Conservation (phyloP, 2,797 vertebrate genomes). For the Thamnophis elegans region DNA sequence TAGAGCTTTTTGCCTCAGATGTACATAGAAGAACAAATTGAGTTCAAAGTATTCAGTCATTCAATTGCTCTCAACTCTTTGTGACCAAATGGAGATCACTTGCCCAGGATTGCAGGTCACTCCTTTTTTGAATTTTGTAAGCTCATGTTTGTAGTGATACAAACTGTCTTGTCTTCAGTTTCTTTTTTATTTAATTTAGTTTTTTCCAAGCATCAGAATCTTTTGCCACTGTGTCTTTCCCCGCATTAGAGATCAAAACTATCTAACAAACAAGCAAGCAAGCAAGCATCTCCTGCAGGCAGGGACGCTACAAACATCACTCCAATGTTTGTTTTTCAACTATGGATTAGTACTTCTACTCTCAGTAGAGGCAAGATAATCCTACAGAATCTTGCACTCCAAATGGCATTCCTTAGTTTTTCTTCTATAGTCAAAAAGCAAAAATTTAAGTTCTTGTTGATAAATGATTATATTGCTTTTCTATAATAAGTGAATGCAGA, state of each 20-base stretch:
- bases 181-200: background rate
- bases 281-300: background rate
- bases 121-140: background rate
- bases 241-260: background rate
- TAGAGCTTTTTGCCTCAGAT: background rate
- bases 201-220: background rate
- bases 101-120: background rate
- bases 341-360: background rate
- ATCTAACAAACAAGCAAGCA: background rate
- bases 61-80: background rate
- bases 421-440: background rate
- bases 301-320: background rate
- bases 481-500: conserved; percentile 24
- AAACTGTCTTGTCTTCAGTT: background rate
- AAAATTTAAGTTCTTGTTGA: conserved; percentile 10
- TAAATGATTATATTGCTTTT: conserved; percentile 30
- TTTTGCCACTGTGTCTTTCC: background rate
- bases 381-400: background rate
- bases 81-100: background rate
- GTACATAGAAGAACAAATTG: background rate
- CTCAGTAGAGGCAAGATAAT: background rate
- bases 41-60: background rate
- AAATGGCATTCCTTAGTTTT: background rate
- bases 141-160: background rate
- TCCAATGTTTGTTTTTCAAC: background rate